Evolutionary conservation across 2,113 vertebrate genomes (phyloP).

Genomic region (Rattus rattus): DNA sequence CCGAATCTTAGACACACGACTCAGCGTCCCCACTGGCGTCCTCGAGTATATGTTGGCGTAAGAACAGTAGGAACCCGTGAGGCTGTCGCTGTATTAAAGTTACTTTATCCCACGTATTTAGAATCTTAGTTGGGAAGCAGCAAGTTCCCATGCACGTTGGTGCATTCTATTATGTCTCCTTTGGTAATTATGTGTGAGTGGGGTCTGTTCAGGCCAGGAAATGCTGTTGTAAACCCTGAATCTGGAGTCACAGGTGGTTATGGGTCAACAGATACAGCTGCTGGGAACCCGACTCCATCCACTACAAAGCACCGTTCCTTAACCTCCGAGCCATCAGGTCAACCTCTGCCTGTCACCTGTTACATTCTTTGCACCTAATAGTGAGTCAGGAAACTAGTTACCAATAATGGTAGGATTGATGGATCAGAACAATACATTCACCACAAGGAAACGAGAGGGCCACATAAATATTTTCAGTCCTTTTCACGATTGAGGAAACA

Average conservation of each 20-base stretch:
- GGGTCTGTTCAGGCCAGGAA: not conserved
- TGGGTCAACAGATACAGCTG: not conserved
- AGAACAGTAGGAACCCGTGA: not conserved
- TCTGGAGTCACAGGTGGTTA: not conserved
- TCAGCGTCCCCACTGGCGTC: not conserved
- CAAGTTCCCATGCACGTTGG: not conserved
- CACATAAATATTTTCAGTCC: not conserved
- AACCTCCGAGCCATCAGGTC: not conserved
- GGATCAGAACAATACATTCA: not conserved
- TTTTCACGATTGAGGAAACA: not conserved
- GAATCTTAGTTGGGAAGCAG: not conserved
- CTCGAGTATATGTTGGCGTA: not conserved
- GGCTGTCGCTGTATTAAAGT: not conserved
- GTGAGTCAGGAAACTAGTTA: not conserved
- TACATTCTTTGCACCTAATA: not conserved
- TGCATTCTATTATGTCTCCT: not conserved
- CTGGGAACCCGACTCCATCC: not conserved
- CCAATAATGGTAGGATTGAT: not conserved
- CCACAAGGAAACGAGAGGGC: not conserved
- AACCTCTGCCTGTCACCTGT: not conserved
- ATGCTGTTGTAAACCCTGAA: not conserved
- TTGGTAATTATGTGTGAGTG: not conserved
- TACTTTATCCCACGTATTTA: not conserved
- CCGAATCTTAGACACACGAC: too few relatives aligned
- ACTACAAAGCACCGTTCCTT: not conserved